These are phyloP conservation scores for Thera obeliscata DNA, from an alignment of 2,888 invertebrate species.

Conservation along the genomic window DNA sequence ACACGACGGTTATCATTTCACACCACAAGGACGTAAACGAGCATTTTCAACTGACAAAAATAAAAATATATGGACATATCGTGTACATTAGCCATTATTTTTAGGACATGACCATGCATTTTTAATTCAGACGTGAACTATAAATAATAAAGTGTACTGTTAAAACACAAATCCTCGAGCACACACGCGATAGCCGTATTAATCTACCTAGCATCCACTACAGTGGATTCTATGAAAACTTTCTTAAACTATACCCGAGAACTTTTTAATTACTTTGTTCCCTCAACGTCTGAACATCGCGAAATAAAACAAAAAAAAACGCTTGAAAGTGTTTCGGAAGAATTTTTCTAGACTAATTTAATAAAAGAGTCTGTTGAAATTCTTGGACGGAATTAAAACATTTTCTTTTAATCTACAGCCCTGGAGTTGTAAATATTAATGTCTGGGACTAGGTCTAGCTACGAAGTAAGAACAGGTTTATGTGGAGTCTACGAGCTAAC, in stretches of 20 bases:
- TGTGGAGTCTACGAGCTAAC: slow-evolving; percentile 10
- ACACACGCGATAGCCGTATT: slow-evolving; percentile 60
- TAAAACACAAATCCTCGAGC: slow-evolving; percentile 51
- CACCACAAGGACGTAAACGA: neutral
- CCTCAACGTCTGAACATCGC: slow-evolving; percentile 53
- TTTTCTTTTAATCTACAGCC: slow-evolving; percentile 28
- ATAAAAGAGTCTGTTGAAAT: slow-evolving; percentile 39
- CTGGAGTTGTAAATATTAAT: slow-evolving; percentile 10
- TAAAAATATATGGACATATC: slow-evolving; percentile 23
- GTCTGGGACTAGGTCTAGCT: slow-evolving; percentile 10
- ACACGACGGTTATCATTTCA: slow-evolving; percentile 1
- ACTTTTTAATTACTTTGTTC: slow-evolving; percentile 69
- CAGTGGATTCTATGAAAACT: slow-evolving; percentile 46
- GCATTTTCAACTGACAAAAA: slow-evolving; percentile 1
- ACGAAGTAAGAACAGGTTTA: slow-evolving; percentile 6
- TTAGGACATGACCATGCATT: slow-evolving; percentile 55
- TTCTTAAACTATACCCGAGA: slow-evolving; percentile 55
- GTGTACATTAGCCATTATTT: slow-evolving; percentile 48
- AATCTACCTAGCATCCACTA: slow-evolving; percentile 49
- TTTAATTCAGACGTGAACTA: slow-evolving; percentile 52
- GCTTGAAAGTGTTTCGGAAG: slow-evolving; percentile 46
- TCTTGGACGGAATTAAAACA: slow-evolving; percentile 35
- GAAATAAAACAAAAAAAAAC: slow-evolving; percentile 51
- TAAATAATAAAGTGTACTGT: slow-evolving; percentile 54
- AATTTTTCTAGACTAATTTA: slow-evolving; percentile 47